A percentile compares a stretch with the other conserved stretches of the same genome.
Conservation (phyloP, 2,888 invertebrate genomes). For the Drosophila diplacantha region DNA sequence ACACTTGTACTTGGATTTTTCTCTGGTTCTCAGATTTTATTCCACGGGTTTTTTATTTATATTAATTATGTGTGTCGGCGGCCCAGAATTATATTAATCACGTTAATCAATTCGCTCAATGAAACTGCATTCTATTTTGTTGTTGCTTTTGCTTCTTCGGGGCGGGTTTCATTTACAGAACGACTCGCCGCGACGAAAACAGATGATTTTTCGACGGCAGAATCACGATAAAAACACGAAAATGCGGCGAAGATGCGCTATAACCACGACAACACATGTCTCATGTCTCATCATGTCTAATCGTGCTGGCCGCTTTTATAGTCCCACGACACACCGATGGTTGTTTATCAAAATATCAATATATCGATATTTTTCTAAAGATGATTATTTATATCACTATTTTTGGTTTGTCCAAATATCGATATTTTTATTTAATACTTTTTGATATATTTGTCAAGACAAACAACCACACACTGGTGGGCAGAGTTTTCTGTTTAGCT, state of each 20-base stretch:
- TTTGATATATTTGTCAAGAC: too few relatives aligned
- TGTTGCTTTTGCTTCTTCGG: slow-evolving; percentile 4
- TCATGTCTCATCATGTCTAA: too few relatives aligned
- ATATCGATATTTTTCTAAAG: too few relatives aligned
- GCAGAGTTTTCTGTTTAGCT: too few relatives aligned
- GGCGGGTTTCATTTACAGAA: not conserved
- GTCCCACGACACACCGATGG: too few relatives aligned
- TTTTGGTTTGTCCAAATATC: too few relatives aligned
- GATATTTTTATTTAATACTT: too few relatives aligned
- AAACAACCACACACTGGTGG: too few relatives aligned
- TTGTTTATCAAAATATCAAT: too few relatives aligned
- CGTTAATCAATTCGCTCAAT: slow-evolving; percentile 3
- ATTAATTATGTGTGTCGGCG: slow-evolving; percentile 14
- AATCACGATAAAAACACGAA: slow-evolving; percentile 27
- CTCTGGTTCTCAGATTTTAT: slow-evolving; percentile 21
- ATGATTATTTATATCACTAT: too few relatives aligned
- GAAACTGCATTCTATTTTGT: slow-evolving; percentile 9
- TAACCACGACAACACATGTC: slow-evolving; percentile 1
- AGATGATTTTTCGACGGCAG: slow-evolving; percentile 14
- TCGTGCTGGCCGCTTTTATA: too few relatives aligned
- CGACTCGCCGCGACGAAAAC: slow-evolving; percentile 12
- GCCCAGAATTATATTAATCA: slow-evolving; percentile 5
- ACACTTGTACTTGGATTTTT: slow-evolving; percentile 25
- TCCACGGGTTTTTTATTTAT: slow-evolving; percentile 16
- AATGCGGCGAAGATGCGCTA: slow-evolving; percentile 17